These are phyloP conservation scores for Lamprotornis superbus DNA, from an alignment of 2,113 vertebrate species.

Conservation along the genomic window DNA sequence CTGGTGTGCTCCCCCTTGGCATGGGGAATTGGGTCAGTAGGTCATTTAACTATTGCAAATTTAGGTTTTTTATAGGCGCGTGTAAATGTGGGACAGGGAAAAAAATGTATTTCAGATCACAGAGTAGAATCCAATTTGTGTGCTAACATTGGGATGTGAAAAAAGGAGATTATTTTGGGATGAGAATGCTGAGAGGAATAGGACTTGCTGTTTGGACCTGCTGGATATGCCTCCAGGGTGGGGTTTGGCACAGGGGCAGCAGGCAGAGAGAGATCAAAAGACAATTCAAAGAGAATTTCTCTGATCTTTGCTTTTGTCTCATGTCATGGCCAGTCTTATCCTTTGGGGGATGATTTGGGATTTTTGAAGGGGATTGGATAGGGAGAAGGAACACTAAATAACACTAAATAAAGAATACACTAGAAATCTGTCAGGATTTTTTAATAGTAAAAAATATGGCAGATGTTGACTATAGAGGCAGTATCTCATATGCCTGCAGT, in stretches of 20 bases:
- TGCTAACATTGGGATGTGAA: neutral
- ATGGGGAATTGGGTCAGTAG: constrained; percentile 20
- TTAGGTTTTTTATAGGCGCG: rapidly evolving
- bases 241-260: neutral
- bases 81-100: neutral
- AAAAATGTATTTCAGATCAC: neutral
- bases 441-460: neutral
- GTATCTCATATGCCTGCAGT: neutral
- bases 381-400: neutral
- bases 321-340: neutral
- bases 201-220: neutral
- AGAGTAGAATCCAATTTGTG: neutral
- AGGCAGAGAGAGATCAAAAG: neutral
- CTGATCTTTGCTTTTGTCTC: neutral
- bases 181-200: neutral
- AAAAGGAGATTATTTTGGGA: neutral
- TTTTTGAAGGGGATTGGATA: neutral
- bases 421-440: neutral
- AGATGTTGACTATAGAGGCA: neutral
- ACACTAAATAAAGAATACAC: neutral
- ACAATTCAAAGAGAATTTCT: neutral
- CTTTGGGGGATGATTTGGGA: neutral
- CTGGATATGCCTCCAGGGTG: neutral
- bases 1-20: neutral
- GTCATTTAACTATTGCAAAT: neutral